Evolutionary conservation across 2,888 invertebrate species (phyloP).

Genomic region (Diogma glabrata): DNA sequence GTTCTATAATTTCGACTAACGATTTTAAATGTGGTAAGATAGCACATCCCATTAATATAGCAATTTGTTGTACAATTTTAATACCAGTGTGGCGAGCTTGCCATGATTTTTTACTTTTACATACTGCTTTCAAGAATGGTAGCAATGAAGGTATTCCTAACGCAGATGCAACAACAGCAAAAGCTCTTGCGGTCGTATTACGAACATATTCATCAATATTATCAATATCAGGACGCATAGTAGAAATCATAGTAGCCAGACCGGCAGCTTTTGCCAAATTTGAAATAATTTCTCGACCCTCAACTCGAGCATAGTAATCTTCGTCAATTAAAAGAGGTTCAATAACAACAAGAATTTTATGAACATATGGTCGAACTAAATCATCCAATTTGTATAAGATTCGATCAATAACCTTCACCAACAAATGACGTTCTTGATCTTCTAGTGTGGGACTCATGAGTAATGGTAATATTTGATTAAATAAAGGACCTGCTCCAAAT

Average conservation of each 20-base stretch:
- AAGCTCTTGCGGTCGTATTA: conserved; percentile 98
- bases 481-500: conserved; percentile 96
- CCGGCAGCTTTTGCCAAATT: conserved; percentile 99
- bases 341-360: conserved; percentile 98
- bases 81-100: conserved; percentile 97
- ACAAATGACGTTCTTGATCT: conserved; percentile 96
- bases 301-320: conserved; percentile 99
- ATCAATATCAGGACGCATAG: conserved; percentile 99
- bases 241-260: conserved; percentile 98
- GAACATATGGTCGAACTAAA: conserved; percentile 96
- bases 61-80: conserved; percentile 99
- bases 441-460: conserved; percentile 99
- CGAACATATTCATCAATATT: conserved; percentile 99
- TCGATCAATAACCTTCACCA: conserved; percentile 98
- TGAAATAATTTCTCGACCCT: conserved; percentile 97
- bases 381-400: conserved; percentile 98
- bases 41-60: conserved; percentile 99
- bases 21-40: conserved; percentile 96
- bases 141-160: conserved; percentile 91
- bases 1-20: conserved; percentile 98
- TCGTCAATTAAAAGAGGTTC: conserved; percentile 98
- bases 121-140: conserved; percentile 97
- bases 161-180: conserved; percentile 99
- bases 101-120: conserved; percentile 99
- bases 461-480: conserved; percentile 96